These are phyloP conservation scores for Calliopsis andreniformis DNA, from an alignment of 1,140 invertebrate genomes.

Conservation along the genomic window DNA sequence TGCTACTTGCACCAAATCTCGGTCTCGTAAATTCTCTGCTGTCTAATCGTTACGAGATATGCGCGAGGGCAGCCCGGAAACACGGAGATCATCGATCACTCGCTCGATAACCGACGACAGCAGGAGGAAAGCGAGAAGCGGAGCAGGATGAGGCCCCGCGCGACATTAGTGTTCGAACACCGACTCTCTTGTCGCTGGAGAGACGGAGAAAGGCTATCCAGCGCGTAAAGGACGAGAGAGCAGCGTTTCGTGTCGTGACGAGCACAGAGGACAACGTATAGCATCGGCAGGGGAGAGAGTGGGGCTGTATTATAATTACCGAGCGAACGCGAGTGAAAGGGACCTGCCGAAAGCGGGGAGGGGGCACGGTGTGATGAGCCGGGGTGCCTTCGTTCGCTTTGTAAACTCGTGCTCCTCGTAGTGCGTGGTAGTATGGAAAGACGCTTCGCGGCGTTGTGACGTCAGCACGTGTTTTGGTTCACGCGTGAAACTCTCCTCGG, in stretches of 20 bases:
- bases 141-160: neutral
- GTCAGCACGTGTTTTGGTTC: slow-evolving; percentile 36
- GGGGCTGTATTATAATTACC: slow-evolving; percentile 30
- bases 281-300: slow-evolving; percentile 3
- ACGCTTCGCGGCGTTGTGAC: slow-evolving; percentile 48
- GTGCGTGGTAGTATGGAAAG: slow-evolving; percentile 29
- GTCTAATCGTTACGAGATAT: too few relatives aligned
- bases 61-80: neutral
- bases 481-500: neutral
- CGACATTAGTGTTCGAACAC: neutral
- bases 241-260: neutral
- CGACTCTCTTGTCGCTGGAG: neutral
- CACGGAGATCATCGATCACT: neutral
- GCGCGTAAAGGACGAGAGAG: too few relatives aligned
- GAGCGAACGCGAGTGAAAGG: slow-evolving; percentile 50
- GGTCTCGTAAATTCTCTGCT: slow-evolving; percentile 20
- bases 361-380: slow-evolving; percentile 26
- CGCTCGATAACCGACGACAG: neutral
- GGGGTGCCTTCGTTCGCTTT: slow-evolving; percentile 24
- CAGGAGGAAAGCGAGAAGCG: too few relatives aligned
- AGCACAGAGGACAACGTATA: neutral
- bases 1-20: slow-evolving; percentile 29
- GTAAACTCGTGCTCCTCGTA: slow-evolving; percentile 30
- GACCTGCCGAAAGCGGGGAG: slow-evolving; percentile 21
- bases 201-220: neutral